These are phyloP conservation scores for Tachuris rubrigastra DNA, from an alignment of 2,113 vertebrate species.

Conservation along the genomic window DNA sequence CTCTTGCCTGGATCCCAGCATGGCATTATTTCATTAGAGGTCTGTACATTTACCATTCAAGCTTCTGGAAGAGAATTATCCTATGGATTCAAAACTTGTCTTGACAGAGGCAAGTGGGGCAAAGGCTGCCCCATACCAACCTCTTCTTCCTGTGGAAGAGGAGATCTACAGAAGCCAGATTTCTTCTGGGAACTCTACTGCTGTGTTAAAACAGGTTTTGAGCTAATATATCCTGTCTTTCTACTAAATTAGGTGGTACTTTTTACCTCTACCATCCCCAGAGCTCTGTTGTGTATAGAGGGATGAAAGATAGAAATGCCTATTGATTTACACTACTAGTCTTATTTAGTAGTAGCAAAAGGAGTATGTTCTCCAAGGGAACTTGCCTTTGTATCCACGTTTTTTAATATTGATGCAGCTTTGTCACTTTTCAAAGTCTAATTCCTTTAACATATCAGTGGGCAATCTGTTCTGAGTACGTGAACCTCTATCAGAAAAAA, in stretches of 20 bases:
- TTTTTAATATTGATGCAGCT: not conserved
- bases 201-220: not conserved
- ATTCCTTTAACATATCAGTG: conserved; percentile 2
- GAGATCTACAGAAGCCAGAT: not conserved
- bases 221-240: not conserved
- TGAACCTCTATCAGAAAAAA: conserved; percentile 52
- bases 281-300: not conserved
- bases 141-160: not conserved
- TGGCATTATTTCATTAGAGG: not conserved
- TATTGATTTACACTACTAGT: not conserved
- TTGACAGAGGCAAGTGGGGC: not conserved
- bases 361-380: not conserved
- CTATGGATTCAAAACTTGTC: not conserved
- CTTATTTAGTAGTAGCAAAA: not conserved
- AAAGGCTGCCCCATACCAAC: not conserved
- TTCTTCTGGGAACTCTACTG: not conserved
- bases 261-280: not conserved
- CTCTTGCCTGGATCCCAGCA: not conserved
- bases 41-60: not conserved
- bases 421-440: not conserved
- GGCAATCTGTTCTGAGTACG: conserved; percentile 50
- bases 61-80: not conserved
- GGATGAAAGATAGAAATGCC: not conserved
- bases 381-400: not conserved
- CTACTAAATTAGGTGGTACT: not conserved